Conservation (phyloP, 2,888 invertebrate species). For the Drosophila lacicola region DNA sequence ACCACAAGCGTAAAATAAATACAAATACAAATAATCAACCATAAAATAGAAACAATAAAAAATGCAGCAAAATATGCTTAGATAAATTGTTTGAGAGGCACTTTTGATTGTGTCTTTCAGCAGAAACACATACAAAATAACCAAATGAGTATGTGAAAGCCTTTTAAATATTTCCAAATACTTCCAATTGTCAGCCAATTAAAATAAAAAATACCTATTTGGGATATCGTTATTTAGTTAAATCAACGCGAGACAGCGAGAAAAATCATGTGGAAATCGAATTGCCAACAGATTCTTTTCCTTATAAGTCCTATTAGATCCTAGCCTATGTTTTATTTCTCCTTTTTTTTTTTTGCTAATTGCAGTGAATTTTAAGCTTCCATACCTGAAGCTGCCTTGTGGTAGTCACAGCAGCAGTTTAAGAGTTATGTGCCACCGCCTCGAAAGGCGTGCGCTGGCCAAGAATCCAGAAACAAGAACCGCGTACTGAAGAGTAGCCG, state of each 20-base stretch:
- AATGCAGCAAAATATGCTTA: too few relatives aligned
- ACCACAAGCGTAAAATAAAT: conserved; percentile 19
- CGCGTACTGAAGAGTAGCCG: conserved; percentile 19
- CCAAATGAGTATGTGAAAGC: not conserved
- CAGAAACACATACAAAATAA: too few relatives aligned
- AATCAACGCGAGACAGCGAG: too few relatives aligned
- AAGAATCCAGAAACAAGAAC: conserved; percentile 31
- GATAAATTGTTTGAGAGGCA: too few relatives aligned
- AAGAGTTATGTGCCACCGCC: conserved; percentile 46
- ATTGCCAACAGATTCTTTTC: conserved; percentile 9
- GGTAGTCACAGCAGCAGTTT: conserved; percentile 26
- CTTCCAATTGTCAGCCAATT: not conserved
- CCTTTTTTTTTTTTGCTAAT: conserved; percentile 50
- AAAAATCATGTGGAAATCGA: conserved; percentile 2
- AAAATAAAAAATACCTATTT: not conserved
- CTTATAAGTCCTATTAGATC: conserved; percentile 4
- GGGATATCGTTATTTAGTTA: too few relatives aligned
- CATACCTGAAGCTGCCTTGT: conserved; percentile 39
- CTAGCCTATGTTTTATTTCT: not conserved
- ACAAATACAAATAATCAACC: conserved; percentile 1
- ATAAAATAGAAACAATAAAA: not conserved
- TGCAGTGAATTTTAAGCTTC: conserved; percentile 45
- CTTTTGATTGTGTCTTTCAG: too few relatives aligned
- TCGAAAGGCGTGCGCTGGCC: conserved; percentile 40
- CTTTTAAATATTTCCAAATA: not conserved